Percentiles rank a stretch among this genome's conserved stretches.
phyloP scores from a whole-genome alignment of 2,888 invertebrate genomes.

The Kuschelorhynchus macadamiae region DNA sequence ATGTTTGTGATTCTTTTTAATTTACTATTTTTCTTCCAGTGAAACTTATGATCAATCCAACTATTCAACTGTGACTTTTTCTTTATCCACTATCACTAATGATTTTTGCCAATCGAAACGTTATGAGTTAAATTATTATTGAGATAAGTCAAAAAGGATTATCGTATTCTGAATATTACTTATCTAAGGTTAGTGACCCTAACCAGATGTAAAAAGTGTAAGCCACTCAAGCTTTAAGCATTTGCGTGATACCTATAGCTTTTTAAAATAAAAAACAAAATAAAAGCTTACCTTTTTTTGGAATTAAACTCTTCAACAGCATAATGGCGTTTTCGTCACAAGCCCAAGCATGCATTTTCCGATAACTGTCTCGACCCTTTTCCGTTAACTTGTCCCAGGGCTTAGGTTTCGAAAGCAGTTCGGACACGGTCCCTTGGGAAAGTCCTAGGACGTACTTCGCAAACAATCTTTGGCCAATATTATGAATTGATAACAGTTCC shows the following conservation, averaged over 20 bases:
- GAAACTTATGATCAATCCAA: too few species aligned
- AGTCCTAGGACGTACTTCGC: slow-evolving; percentile 98
- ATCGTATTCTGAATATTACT: too few species aligned
- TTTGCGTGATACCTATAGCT: too few species aligned
- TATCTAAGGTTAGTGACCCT: too few species aligned
- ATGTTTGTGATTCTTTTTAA: too few species aligned
- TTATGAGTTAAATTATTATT: too few species aligned
- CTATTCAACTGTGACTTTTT: too few species aligned
- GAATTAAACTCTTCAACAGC: slow-evolving; percentile 97
- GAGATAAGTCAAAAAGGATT: too few species aligned
- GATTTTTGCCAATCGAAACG: too few species aligned
- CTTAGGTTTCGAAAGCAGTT: slow-evolving; percentile 97
- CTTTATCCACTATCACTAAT: too few species aligned
- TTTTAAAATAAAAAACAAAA: background rate
- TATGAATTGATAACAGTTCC: slow-evolving; percentile 95
- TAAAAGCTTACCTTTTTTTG: slow-evolving; percentile 91
- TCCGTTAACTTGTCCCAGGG: slow-evolving; percentile 99
- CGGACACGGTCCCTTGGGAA: slow-evolving; percentile 98
- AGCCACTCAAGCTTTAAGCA: background rate
- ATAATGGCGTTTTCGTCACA: slow-evolving; percentile 97
- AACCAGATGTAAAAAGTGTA: too few species aligned
- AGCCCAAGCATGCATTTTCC: slow-evolving; percentile 99
- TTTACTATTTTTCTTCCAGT: too few species aligned
- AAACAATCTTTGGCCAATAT: slow-evolving; percentile 98
- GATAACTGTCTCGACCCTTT: slow-evolving; percentile 98